phyloP scores from a whole-genome alignment of 2,888 invertebrate genomes.

The Diplolepis rosae region DNA sequence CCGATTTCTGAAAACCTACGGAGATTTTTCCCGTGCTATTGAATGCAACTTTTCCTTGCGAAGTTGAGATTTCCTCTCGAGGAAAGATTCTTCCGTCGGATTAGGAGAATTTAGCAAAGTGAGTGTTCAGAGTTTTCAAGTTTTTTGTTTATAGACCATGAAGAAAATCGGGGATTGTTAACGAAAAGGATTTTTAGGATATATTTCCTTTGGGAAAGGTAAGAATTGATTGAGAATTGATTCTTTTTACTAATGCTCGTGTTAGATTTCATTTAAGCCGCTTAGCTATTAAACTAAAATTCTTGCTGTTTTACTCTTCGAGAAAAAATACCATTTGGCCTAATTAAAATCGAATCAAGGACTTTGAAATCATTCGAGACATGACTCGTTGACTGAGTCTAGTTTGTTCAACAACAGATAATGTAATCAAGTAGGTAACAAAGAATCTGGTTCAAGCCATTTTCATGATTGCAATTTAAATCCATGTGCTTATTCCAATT shows the following conservation, averaged over 20 bases:
- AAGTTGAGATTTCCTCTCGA: neutral
- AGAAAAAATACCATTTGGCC: neutral
- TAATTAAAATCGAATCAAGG: neutral
- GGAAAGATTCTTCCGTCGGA: conserved; percentile 26
- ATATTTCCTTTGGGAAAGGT: neutral
- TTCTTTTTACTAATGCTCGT: neutral
- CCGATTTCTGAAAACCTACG: conserved; percentile 3
- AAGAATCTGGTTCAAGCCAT: conserved; percentile 14
- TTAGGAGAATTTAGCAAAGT: neutral
- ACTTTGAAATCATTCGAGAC: neutral
- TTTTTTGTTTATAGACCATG: neutral
- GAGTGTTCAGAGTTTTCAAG: neutral
- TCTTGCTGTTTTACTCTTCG: neutral
- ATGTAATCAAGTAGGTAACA: conserved; percentile 8
- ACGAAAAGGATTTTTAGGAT: neutral
- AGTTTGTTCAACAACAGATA: conserved; percentile 6
- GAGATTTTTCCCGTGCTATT: neutral
- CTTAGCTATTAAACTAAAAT: neutral
- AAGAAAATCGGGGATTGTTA: conserved; percentile 13
- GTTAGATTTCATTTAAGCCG: neutral
- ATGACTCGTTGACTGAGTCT: conserved; percentile 3
- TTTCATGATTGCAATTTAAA: conserved; percentile 4
- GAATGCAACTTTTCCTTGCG: conserved; percentile 1
- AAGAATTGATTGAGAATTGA: neutral
- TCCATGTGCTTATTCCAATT: neutral